A percentile compares a stretch with the other conserved stretches of the same genome.
phyloP scores from a whole-genome alignment of 1,140 invertebrate genomes.

The Philopotamus ludificatus region DNA sequence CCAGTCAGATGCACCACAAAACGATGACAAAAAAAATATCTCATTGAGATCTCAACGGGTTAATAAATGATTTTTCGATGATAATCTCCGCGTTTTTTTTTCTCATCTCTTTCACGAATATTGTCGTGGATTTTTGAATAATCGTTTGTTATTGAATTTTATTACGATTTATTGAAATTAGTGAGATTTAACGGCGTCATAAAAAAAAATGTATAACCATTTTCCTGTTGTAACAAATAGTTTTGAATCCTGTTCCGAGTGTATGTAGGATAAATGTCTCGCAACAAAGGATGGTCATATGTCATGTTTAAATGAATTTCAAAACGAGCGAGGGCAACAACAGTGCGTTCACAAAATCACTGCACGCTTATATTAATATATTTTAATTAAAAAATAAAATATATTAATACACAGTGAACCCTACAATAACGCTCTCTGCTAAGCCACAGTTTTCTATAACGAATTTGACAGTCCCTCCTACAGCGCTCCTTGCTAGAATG shows the following conservation, averaged over 20 bases:
- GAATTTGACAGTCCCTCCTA: too few relatives aligned
- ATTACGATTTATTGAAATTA: too few relatives aligned
- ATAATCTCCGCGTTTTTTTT: too few relatives aligned
- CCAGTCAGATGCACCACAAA: not conserved
- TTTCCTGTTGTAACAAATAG: conserved; percentile 6
- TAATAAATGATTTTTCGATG: not conserved
- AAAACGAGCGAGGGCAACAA: conserved; percentile 8
- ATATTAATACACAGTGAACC: too few relatives aligned
- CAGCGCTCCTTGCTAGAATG: too few relatives aligned
- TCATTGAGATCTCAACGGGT: not conserved
- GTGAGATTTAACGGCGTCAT: too few relatives aligned
- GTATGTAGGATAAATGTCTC: conserved; percentile 16
- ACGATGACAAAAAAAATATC: not conserved
- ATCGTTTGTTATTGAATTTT: too few relatives aligned
- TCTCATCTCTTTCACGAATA: too few relatives aligned
- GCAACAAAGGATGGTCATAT: conserved; percentile 30
- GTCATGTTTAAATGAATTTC: conserved; percentile 30
- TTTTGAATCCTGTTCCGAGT: conserved; percentile 2
- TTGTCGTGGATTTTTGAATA: too few relatives aligned
- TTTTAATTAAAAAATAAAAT: too few relatives aligned
- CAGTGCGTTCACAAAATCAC: not conserved
- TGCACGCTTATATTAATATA: not conserved
- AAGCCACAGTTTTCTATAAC: too few relatives aligned
- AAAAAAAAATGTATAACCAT: conserved; percentile 7
- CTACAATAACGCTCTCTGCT: too few relatives aligned